Percentiles rank a stretch among this genome's conserved stretches.
phyloP scores from a whole-genome alignment of 2,113 vertebrate genomes.

The Rousettus leschenaultii region DNA sequence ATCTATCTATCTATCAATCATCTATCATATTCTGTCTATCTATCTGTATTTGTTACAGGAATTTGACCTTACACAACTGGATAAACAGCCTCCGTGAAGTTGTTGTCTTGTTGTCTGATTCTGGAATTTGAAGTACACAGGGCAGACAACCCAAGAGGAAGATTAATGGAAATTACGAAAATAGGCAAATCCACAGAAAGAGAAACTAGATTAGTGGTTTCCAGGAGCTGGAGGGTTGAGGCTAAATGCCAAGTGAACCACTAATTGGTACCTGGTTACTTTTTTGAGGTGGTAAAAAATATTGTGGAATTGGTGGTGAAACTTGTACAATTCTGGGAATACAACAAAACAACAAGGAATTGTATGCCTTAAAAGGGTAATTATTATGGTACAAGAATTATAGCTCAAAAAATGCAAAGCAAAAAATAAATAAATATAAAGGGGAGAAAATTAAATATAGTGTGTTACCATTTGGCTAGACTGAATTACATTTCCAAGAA shows the following conservation, averaged over 20 bases:
- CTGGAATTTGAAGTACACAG: neutral
- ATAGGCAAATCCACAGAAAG: neutral
- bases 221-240: neutral
- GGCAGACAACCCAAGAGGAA: neutral
- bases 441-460: neutral
- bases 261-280: neutral
- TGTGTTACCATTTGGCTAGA: neutral
- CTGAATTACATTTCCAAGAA: neutral
- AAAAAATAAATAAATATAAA: neutral
- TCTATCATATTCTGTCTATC: neutral
- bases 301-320: neutral
- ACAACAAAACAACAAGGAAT: neutral
- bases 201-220: neutral
- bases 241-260: neutral
- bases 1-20: neutral
- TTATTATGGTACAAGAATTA: neutral
- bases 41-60: neutral
- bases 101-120: neutral
- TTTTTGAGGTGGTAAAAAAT: neutral
- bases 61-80: neutral
- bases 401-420: neutral
- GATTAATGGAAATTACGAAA: neutral
- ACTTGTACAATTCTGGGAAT: neutral
- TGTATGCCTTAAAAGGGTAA: neutral
- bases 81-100: neutral